Conservation (phyloP, 2,888 invertebrate genomes). For the Baccha elongata region DNA sequence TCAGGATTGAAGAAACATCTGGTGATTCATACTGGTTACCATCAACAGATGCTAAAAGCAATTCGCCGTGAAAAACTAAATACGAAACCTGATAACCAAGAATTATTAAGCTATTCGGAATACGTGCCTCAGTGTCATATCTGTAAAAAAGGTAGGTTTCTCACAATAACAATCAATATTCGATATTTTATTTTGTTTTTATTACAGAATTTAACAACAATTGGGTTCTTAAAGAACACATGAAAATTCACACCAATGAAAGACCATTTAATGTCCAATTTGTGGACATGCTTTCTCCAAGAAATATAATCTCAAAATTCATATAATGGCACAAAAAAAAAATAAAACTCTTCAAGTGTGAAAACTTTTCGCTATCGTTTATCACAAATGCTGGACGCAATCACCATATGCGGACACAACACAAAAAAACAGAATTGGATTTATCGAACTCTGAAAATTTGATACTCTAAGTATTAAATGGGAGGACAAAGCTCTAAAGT, state of each 20-base stretch:
- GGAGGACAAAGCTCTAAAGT: background rate
- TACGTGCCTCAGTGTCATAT: constrained; percentile 3
- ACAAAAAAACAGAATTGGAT: background rate
- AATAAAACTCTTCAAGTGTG: constrained; percentile 81
- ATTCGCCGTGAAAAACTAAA: background rate
- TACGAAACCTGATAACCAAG: background rate
- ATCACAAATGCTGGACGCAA: constrained; percentile 83
- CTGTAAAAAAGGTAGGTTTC: constrained; percentile 17
- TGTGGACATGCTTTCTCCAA: constrained; percentile 85
- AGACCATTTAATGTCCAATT: constrained; percentile 84
- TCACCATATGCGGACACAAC: constrained; percentile 83
- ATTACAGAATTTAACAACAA: constrained; percentile 14
- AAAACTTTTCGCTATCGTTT: constrained; percentile 82
- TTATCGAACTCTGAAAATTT: background rate
- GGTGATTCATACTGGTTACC: background rate
- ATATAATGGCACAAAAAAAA: constrained; percentile 84
- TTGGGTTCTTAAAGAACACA: constrained; percentile 84
- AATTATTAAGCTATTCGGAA: background rate
- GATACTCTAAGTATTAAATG: background rate
- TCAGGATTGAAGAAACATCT: constrained; percentile 11
- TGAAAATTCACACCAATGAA: constrained; percentile 84
- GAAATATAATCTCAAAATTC: constrained; percentile 85
- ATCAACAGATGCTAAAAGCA: background rate
- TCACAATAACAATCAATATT: background rate
- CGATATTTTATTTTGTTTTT: background rate